Conservation (phyloP, 2,113 vertebrate species). For the Mionectes macconnelli region DNA sequence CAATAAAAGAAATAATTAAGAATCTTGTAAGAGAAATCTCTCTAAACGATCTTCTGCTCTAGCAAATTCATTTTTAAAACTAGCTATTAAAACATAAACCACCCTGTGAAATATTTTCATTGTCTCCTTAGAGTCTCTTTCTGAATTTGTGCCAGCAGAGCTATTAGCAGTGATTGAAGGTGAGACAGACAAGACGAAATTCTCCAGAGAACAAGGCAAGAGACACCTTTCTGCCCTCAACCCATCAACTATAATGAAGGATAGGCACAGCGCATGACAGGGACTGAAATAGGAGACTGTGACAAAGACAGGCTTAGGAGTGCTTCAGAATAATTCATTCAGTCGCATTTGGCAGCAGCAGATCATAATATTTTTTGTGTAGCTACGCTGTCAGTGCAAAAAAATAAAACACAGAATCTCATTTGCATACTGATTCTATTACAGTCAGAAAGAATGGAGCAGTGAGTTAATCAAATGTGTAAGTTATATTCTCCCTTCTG, state of each 20-base stretch:
- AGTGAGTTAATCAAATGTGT: conserved; percentile 2
- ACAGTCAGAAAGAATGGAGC: background rate
- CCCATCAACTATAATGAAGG: conserved; percentile 70
- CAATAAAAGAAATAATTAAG: background rate
- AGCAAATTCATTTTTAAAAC: conserved; percentile 30
- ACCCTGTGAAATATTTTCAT: conserved; percentile 60
- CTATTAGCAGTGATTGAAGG: conserved; percentile 89
- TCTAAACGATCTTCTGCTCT: background rate
- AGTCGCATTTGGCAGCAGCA: conserved; percentile 14
- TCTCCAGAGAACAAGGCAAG: conserved; percentile 71
- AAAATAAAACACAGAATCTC: background rate
- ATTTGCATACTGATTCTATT: conserved; percentile 16
- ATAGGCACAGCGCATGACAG: conserved; percentile 56
- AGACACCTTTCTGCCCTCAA: conserved; percentile 66
- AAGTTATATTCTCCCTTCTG: background rate
- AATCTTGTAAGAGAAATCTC: conserved; percentile 12
- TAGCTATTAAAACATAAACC: conserved; percentile 62
- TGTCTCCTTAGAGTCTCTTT: conserved; percentile 40
- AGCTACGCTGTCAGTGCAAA: conserved; percentile 10
- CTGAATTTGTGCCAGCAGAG: conserved; percentile 80
- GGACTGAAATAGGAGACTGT: conserved; percentile 51
- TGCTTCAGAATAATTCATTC: conserved; percentile 68
- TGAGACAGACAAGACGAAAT: conserved; percentile 73
- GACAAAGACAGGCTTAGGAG: conserved; percentile 55
- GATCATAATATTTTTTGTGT: conserved; percentile 56